A percentile compares a stretch with the other conserved stretches of the same genome.
Evolutionary conservation across 2,888 invertebrate genomes (phyloP).

Genomic region (Thumatha senex): DNA sequence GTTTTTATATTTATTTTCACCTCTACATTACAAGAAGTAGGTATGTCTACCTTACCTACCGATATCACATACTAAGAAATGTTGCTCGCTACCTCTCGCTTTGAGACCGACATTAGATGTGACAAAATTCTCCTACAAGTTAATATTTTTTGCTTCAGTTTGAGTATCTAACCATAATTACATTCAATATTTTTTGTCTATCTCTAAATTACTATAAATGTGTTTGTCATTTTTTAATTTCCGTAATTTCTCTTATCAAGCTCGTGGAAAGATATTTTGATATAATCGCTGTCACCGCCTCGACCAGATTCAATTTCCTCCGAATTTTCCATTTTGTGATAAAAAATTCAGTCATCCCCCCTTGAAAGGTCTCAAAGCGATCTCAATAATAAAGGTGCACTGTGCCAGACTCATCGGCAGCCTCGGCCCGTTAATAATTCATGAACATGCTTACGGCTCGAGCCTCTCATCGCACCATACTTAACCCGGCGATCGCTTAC

Average conservation of each 20-base stretch:
- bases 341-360: constrained; percentile 31
- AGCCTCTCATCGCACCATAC: constrained; percentile 57
- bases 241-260: constrained; percentile 15
- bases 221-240: constrained; percentile 24
- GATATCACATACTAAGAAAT: no score
- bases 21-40: no score
- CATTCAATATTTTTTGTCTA: neutral
- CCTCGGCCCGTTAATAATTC: constrained; percentile 67
- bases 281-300: constrained; percentile 5
- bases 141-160: neutral
- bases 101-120: no score
- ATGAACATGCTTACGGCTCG: constrained; percentile 66
- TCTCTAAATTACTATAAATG: neutral
- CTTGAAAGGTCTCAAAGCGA: constrained; percentile 53
- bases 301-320: constrained; percentile 30
- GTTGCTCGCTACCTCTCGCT: no score
- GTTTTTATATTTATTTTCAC: no score
- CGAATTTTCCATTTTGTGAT: constrained; percentile 11
- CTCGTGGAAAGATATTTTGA: neutral
- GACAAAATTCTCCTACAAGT: no score
- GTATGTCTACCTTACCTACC: no score
- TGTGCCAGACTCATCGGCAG: constrained; percentile 59
- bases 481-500: constrained; percentile 59
- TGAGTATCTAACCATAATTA: neutral
- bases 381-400: constrained; percentile 66